These are phyloP conservation scores for Heliconius aoede DNA, from an alignment of 2,888 invertebrate genomes.

Conservation along the genomic window DNA sequence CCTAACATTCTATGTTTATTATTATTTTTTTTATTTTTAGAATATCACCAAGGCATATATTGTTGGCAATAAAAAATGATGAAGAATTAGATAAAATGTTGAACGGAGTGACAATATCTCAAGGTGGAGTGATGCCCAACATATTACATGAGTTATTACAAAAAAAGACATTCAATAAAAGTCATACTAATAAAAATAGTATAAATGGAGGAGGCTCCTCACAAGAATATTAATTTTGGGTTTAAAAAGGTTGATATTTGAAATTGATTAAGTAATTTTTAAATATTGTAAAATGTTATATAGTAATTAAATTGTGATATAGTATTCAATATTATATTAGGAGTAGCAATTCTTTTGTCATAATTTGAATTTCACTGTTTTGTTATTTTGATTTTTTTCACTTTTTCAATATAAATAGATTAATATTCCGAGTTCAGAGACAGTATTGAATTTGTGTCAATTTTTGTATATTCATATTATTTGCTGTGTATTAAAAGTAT, in stretches of 20 bases:
- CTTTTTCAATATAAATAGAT: no score
- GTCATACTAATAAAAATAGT: constrained; percentile 18
- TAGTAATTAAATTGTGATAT: not conserved
- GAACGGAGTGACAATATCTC: constrained; percentile 90
- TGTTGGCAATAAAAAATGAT: constrained; percentile 91
- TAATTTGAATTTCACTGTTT: no score
- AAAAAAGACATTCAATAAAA: constrained; percentile 82
- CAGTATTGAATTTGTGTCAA: no score
- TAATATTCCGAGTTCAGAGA: no score
- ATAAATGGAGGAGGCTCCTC: constrained; percentile 1
- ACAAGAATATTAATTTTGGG: constrained; percentile 27
- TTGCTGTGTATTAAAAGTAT: no score
- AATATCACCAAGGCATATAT: constrained; percentile 90
- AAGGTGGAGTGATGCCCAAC: constrained; percentile 93
- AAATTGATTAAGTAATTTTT: not conserved
- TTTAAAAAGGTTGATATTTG: not conserved
- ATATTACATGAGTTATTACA: constrained; percentile 90
- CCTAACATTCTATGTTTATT: not conserved
- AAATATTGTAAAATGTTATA: no score
- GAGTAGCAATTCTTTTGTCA: not conserved
- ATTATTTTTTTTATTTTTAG: constrained; percentile 47
- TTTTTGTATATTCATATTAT: no score
- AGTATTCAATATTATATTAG: not conserved
- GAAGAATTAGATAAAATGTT: constrained; percentile 91
- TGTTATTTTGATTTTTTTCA: no score